Percentiles rank a stretch among this genome's conserved stretches.
Conservation (phyloP, 1,140 invertebrate genomes). For the Bombus superbus region DNA sequence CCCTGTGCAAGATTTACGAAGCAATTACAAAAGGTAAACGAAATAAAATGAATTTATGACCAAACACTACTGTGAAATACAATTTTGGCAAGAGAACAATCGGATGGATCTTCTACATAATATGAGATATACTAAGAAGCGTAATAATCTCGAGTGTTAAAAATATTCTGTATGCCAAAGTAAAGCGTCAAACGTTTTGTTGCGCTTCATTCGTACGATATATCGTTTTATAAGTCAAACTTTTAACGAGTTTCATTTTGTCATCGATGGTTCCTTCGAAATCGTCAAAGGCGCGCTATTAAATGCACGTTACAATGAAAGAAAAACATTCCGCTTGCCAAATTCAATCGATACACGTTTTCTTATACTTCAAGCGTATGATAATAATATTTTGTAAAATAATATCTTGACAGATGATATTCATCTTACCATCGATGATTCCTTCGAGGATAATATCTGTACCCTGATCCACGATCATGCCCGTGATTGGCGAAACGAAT, state of each 20-base stretch:
- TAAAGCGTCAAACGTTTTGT: not conserved
- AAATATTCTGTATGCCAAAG: not conserved
- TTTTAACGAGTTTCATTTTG: too few species aligned
- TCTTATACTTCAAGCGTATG: not conserved
- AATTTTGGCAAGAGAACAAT: not conserved
- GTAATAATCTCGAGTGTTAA: not conserved
- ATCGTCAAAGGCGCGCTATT: not conserved
- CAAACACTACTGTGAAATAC: slow-evolving; percentile 2
- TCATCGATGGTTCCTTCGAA: not conserved
- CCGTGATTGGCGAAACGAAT: slow-evolving; percentile 87
- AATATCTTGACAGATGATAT: not conserved
- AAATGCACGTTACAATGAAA: not conserved
- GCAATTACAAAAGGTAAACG: too few species aligned
- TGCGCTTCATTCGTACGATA: not conserved
- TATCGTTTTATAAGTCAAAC: not conserved
- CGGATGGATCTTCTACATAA: not conserved
- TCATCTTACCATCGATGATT: slow-evolving; percentile 86
- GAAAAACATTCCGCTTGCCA: not conserved
- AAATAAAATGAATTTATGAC: not conserved
- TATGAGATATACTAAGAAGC: not conserved
- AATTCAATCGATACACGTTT: not conserved
- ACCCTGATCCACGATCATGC: slow-evolving; percentile 90
- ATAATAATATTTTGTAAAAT: too few species aligned
- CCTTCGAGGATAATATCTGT: slow-evolving; percentile 88
- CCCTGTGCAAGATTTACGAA: slow-evolving; percentile 72